Base-by-base conservation (phyloP, 2,797 vertebrate species). In the Corythornis leucogaster region DNA sequence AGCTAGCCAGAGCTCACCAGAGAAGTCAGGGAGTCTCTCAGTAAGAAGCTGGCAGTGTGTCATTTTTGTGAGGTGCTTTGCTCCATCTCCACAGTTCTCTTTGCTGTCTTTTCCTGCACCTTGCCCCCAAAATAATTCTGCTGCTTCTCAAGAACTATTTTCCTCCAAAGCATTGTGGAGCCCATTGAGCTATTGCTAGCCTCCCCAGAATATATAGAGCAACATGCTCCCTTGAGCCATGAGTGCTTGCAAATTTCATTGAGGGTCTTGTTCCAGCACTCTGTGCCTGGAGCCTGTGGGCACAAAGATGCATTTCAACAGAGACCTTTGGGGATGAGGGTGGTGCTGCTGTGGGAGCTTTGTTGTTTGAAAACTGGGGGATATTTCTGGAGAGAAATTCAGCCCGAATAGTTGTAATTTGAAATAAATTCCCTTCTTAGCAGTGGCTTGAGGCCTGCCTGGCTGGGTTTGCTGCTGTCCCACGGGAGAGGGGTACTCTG, bases 241-340 rank as follows among this genome's bases (percentile, higher is more conserved):
- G 2, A 6, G 18, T 77, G 7, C 2, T 15, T 61, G n/a, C 70
- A 54, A 50, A 46, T 38, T 61, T 69, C 26, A 12, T 20, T 13
- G 43, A 43, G 45, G 15, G 8, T 48, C 42, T 45, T 77, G 13
- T 62, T 69, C 20, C 7, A 46, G 9, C 63, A 54, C 4, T 30
- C 38, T 46, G 4, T 76, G 42, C 31, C 35, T 79, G 51, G 43
- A 70, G 22, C 5, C 6, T 43, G 7, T 46, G 45, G 3, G 4
- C 46, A 15, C 12, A 62, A 74, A 77, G 38, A 33, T 25, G 8
- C 33, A 33, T n/a, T 69, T 81, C 50, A 80, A 61, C 24, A 30
- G 15, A 25, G 33, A 3, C 0, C 2, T 7, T 7, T 50, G 7
- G 17, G 9, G 8, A 8, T 8, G 1, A 6, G 19, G 31, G 7